Conservation (phyloP, 30 jellyfish, hydroid and myxozoan genomes). For the Phacellophora camtschatica region DNA sequence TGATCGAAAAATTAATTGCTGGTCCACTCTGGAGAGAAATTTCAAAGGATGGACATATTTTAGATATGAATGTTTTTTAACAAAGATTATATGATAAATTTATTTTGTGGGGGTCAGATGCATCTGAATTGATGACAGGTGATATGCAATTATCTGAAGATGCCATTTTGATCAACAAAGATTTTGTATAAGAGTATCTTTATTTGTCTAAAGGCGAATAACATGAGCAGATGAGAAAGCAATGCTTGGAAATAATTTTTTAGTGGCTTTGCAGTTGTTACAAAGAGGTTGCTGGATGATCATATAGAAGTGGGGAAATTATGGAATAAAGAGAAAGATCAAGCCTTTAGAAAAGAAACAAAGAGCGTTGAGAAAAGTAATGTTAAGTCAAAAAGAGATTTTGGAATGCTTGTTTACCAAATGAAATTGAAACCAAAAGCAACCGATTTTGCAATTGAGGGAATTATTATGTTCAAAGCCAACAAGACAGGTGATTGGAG, state of each 20-base stretch:
- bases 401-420: conserved; percentile 35
- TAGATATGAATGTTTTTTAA: conserved; percentile 14
- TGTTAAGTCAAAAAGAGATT: conserved; percentile 21
- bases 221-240: conserved; percentile 2
- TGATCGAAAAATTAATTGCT: background rate
- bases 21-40: no score
- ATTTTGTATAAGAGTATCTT: background rate
- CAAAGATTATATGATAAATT: background rate
- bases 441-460: no score
- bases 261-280: conserved; percentile 12
- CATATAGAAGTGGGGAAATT: conserved; percentile 24
- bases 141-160: background rate
- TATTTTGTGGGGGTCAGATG: background rate
- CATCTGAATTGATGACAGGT: conserved; percentile 5
- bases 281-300: conserved; percentile 34
- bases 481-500: conserved; percentile 33
- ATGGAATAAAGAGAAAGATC: background rate
- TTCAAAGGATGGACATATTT: no score
- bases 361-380: conserved; percentile 9
- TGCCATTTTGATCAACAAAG: background rate
- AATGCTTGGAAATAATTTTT: conserved; percentile 2
- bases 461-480: conserved; percentile 3
- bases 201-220: background rate
- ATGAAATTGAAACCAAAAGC: conserved; percentile 22
- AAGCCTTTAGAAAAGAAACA: background rate